These are phyloP conservation scores for rat (Rattus norvegicus) DNA, from an alignment of 2,113 vertebrate species.

Conservation along the genomic window GRCr8 NC_086022.1:93814501-93815000, in stretches of 20 bases:
- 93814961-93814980: background rate
- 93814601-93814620: background rate
- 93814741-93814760: background rate
- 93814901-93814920: background rate
- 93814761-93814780: background rate
- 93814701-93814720: background rate
- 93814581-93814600: background rate
- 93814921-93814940: background rate
- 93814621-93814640: background rate
- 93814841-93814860: background rate
- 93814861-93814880: background rate
- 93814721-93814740: rapidly evolving
- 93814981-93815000: background rate
- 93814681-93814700: background rate
- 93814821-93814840: background rate
- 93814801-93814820: background rate
- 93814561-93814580: background rate
- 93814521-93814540: background rate
- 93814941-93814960: background rate
- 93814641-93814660: background rate
- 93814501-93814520: background rate
- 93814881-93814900: background rate
- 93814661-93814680: background rate
- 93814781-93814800: background rate
- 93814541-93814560: background rate